Evolutionary conservation across 2,888 invertebrate genomes (phyloP), one percentile per base, ranked within the genome.

Genomic region (Matsumyia berberina): DNA sequence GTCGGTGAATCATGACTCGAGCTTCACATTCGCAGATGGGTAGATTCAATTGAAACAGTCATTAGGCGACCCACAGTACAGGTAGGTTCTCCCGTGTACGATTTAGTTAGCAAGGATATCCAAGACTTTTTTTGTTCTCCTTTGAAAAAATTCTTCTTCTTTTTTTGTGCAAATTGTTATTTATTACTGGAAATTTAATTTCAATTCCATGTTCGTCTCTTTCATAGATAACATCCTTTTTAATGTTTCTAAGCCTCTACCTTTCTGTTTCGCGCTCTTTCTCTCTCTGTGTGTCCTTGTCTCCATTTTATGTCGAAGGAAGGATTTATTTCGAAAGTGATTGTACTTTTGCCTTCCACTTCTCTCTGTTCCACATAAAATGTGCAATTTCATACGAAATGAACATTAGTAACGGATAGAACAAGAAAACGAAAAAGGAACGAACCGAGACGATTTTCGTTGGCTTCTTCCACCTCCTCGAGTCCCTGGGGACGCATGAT

Each of bases 331-430:
- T 62, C 33, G n/a, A 44, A 64, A 58, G 33, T 57, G 62, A 69
- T 70, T 39, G 44, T 80, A 49, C 67, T 17, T 37, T 55, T 33
- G 42, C 66, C 55, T 46, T 42, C 12, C 35, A 46, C 12, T 17
- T 44, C n/a, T n/a, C 53, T 49, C 33, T 57, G 37, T 31, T 72
- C 35, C 57, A 15, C 70, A 70, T 44, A 57, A 72, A 82, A 77
- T 66, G 69, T 70, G 66, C 70, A 82, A 77, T 77, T 82, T 72
- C 77, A 82, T 58, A 58, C 57, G 64, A 81, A 81, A 70, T 62
- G 76, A 76, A 57, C 81, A 76, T 69, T 70, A 69, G 81, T 57
- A 57, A 17, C 35, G 29, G 35, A 57, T n/a, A 19, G 53, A 58
- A 58, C n/a, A 35, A 62, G 0, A 11, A 49, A 46, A 49, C 9